These are phyloP conservation scores for Diplogasteroides magnus DNA, from an alignment of 1,140 invertebrate genomes.

Conservation along the genomic window DNA sequence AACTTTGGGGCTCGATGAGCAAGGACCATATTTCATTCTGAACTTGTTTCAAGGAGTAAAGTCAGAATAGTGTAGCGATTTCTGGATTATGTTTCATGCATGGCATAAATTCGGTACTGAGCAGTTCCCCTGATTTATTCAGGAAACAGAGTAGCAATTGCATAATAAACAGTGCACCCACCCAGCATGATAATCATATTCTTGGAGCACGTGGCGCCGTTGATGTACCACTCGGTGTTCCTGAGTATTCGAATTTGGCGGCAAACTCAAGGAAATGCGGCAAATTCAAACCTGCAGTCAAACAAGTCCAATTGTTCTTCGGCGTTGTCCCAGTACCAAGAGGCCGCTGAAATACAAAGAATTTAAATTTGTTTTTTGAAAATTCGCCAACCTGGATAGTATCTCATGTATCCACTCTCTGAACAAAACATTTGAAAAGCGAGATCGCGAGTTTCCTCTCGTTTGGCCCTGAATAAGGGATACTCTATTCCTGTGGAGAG, in stretches of 20 bases:
- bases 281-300: slow-evolving; percentile 38
- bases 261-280: background rate
- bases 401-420: slow-evolving; percentile 53
- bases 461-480: too few relatives aligned
- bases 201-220: slow-evolving; percentile 92
- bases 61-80: too few relatives aligned
- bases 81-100: background rate
- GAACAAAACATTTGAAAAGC: slow-evolving; percentile 55
- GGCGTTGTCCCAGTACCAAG: slow-evolving; percentile 48
- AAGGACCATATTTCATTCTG: too few relatives aligned
- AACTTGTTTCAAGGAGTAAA: too few relatives aligned
- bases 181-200: slow-evolving; percentile 93
- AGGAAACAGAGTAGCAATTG: background rate
- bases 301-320: slow-evolving; percentile 46
- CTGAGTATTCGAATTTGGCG: background rate
- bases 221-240: slow-evolving; percentile 68
- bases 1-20: too few relatives aligned
- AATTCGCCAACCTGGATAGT: too few relatives aligned
- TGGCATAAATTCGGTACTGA: background rate
- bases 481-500: too few relatives aligned
- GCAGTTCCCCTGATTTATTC: background rate
- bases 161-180: slow-evolving; percentile 56
- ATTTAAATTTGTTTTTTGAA: too few relatives aligned
- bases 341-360: too few relatives aligned
- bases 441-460: slow-evolving; percentile 49